phyloP scores from a whole-genome alignment of 2,113 vertebrate genomes.

The Crotalus helleri region DNA sequence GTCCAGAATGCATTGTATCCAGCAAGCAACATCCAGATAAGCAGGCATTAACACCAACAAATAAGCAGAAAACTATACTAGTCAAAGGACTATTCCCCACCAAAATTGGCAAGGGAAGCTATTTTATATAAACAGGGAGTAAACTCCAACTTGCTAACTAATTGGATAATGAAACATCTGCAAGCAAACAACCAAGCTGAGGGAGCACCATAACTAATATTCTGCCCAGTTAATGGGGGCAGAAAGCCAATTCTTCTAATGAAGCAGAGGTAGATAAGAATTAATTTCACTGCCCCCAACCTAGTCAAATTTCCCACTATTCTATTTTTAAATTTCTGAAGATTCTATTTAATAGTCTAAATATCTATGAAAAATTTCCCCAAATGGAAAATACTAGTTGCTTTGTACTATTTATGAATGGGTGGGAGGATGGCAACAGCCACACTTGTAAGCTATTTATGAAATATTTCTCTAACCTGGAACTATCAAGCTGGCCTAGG shows the following conservation, averaged over 20 bases:
- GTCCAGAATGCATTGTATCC: background rate
- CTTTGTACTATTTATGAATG: background rate
- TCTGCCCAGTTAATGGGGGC: background rate
- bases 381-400: background rate
- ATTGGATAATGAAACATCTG: background rate
- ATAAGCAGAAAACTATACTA: background rate
- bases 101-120: background rate
- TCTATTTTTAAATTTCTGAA: background rate
- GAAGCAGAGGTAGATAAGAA: background rate
- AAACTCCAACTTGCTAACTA: background rate
- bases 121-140: background rate
- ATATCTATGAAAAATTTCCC: background rate
- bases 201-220: background rate
- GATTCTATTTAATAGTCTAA: background rate
- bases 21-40: background rate
- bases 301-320: background rate
- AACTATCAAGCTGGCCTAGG: background rate
- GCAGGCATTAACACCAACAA: background rate
- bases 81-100: background rate
- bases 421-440: background rate
- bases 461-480: background rate
- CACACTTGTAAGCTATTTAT: background rate
- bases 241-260: background rate
- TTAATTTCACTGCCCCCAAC: too few relatives aligned
- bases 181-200: background rate